Conservation (phyloP, 2,113 vertebrate genomes). For the Pelecanoides urinatrix region DNA sequence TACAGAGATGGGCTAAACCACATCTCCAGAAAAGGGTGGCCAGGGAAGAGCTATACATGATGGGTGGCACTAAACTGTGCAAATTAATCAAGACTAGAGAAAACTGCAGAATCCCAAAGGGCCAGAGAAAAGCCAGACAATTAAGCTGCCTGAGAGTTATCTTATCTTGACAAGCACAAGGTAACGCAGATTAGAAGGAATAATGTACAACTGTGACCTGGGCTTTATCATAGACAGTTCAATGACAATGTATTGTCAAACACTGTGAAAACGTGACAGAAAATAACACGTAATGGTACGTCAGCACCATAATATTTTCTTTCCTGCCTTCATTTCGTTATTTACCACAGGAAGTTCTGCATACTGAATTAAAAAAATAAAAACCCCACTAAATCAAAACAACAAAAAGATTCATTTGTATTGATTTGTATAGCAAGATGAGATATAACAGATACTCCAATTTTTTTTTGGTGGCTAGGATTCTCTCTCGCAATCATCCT, state of each 20-base stretch:
- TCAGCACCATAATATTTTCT: neutral
- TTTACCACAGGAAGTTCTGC: neutral
- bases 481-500: neutral
- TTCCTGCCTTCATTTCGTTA: neutral
- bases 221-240: neutral
- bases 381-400: neutral
- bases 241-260: neutral
- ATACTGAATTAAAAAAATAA: neutral
- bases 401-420: neutral
- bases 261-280: neutral
- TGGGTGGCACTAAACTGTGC: neutral
- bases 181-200: constrained; percentile 19
- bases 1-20: neutral
- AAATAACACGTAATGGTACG: neutral
- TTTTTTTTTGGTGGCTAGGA: neutral
- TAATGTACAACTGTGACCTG: neutral
- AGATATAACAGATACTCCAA: neutral
- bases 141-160: neutral
- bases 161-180: constrained; percentile 36
- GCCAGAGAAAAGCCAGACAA: neutral
- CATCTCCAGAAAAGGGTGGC: neutral
- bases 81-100: neutral
- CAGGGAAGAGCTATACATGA: neutral
- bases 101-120: neutral
- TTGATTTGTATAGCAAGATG: neutral